A percentile compares a stretch with the other conserved stretches of the same genome.
phyloP scores from a whole-genome alignment of 2,797 vertebrate species.

The Lophotriccus pileatus region DNA sequence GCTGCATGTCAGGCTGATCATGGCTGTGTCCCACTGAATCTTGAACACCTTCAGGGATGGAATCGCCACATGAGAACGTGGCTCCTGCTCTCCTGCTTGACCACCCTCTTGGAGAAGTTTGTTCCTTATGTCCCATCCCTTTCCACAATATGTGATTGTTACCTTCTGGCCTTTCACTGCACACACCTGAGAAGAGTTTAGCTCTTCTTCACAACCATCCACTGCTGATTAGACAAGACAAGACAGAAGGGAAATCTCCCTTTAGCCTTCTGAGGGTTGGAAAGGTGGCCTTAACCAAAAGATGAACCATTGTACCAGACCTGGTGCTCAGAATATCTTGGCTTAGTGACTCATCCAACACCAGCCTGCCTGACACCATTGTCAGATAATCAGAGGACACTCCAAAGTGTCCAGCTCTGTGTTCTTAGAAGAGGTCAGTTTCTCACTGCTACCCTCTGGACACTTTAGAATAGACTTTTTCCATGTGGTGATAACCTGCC shows the following conservation, averaged over 20 bases:
- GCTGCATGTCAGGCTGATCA: not conserved
- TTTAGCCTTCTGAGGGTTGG: not conserved
- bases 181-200: not conserved
- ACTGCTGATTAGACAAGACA: not conserved
- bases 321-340: not conserved
- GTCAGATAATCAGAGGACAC: not conserved
- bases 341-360: not conserved
- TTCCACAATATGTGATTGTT: not conserved
- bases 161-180: not conserved
- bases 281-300: not conserved
- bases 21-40: not conserved
- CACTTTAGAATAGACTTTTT: not conserved
- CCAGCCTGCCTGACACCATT: not conserved
- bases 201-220: not conserved
- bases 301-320: not conserved
- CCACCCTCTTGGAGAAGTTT: not conserved
- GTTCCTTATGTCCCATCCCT: not conserved
- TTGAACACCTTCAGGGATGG: not conserved
- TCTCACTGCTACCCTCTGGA: not conserved
- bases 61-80: not conserved
- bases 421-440: not conserved
- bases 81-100: not conserved
- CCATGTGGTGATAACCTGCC: not conserved
- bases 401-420: not conserved
- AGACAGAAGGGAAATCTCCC: not conserved